Evolutionary conservation across 2,797 vertebrate species (phyloP).

Genomic region (Notamacropus eugenii): DNA sequence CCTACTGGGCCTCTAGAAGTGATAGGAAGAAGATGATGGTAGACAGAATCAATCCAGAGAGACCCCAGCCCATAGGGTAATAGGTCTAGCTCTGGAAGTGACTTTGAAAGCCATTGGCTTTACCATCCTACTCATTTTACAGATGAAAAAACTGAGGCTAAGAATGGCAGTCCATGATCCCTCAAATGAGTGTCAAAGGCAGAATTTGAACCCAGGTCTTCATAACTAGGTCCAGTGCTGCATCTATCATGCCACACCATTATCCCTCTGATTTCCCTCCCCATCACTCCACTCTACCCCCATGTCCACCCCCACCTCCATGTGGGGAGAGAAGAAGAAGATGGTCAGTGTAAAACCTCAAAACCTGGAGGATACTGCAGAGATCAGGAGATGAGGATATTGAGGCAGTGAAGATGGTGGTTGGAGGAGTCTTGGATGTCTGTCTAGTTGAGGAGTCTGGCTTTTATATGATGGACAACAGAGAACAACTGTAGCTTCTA

Average conservation of each 20-base stretch:
- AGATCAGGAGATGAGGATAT: neutral
- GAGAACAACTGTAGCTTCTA: neutral
- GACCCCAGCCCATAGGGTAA: neutral
- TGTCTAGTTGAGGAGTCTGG: neutral
- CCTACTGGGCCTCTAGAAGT: neutral
- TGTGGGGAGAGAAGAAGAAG: neutral
- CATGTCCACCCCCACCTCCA: neutral
- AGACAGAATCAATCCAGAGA: neutral
- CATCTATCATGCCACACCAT: neutral
- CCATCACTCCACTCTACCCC: neutral
- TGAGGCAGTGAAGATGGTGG: neutral
- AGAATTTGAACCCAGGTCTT: neutral
- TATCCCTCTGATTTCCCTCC: neutral
- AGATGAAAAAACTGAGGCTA: neutral
- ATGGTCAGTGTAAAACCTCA: neutral
- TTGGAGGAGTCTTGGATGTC: neutral
- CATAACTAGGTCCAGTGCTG: neutral
- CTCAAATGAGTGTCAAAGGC: neutral
- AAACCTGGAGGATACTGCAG: neutral
- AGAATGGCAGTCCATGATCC: neutral
- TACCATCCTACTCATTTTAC: neutral
- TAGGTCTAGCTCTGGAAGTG: neutral
- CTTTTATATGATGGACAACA: neutral
- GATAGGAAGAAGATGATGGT: neutral
- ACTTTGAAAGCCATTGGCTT: neutral